phyloP scores from a whole-genome alignment of 2,113 vertebrate genomes.

The Toxostoma redivivum region DNA sequence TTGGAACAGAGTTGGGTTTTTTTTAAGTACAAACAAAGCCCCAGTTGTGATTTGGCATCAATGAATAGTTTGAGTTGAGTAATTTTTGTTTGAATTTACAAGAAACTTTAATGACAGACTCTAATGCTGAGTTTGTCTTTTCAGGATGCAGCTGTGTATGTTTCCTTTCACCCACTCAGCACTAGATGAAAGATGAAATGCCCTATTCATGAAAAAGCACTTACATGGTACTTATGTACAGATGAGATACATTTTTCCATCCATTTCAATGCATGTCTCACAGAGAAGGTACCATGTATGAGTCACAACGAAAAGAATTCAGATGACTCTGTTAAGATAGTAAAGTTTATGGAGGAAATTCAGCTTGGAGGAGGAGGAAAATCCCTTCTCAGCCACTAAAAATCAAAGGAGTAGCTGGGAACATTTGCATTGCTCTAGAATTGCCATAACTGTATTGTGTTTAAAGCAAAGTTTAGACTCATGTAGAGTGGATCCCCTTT shows the following conservation, averaged over 20 bases:
- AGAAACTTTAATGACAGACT: constrained; percentile 55
- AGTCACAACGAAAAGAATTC: neutral
- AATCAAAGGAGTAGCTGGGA: neutral
- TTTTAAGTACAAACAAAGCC: neutral
- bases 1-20: neutral
- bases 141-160: constrained; percentile 58
- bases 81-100: constrained; percentile 59
- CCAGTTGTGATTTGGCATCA: constrained; percentile 30
- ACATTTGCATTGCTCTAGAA: neutral
- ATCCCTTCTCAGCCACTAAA: neutral
- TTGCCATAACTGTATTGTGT: neutral
- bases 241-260: constrained; percentile 40
- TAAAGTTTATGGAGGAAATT: constrained; percentile 6
- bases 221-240: constrained; percentile 14
- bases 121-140: constrained; percentile 31
- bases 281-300: neutral
- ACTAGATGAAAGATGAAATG: constrained; percentile 56
- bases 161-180: constrained; percentile 59
- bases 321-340: neutral
- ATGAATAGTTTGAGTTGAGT: constrained; percentile 31
- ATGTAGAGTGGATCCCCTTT: neutral
- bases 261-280: neutral
- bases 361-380: constrained; percentile 21
- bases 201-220: constrained; percentile 57
- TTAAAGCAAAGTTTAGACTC: neutral